Evolutionary conservation across 64 coral and sea anemone species (phyloP).

Genomic region (Orbicella faveolata): DNA sequence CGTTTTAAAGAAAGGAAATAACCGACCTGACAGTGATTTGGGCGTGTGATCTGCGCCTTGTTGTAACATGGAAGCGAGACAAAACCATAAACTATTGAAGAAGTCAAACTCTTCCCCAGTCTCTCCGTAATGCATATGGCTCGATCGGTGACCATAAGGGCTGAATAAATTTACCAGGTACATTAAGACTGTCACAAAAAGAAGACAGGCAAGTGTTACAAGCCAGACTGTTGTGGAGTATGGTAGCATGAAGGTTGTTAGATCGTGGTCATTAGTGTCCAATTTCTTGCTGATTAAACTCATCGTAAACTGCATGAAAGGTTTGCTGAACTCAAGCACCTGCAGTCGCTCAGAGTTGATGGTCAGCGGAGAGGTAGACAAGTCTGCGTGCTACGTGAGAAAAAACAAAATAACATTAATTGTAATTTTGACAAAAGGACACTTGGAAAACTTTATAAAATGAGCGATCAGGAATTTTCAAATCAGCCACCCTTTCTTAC

Average conservation of each 20-base stretch:
- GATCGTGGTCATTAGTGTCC: conserved; percentile 28
- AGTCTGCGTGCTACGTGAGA: conserved; percentile 25
- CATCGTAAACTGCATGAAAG: conserved; percentile 68
- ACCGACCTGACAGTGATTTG: conserved; percentile 45
- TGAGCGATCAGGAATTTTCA: neutral
- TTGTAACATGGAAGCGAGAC: conserved; percentile 65
- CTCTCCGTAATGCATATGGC: neutral
- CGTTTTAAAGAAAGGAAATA: neutral
- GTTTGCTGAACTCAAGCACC: conserved; percentile 57
- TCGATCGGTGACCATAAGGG: conserved; percentile 33
- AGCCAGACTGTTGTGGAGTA: conserved; percentile 54
- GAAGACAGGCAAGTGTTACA: conserved; percentile 40
- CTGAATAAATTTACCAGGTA: conserved; percentile 56
- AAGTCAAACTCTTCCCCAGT: conserved; percentile 53
- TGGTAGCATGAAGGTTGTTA: conserved; percentile 43
- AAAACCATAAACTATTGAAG: conserved; percentile 63
- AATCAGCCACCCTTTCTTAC: neutral
- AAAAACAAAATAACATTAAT: neutral
- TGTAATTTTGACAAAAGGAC: too few species aligned
- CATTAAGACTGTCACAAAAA: conserved; percentile 46
- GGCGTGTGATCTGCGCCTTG: conserved; percentile 60
- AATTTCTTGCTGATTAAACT: conserved; percentile 54
- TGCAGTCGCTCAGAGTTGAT: conserved; percentile 56
- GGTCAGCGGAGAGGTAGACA: conserved; percentile 60
- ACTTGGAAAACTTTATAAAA: too few species aligned